These are phyloP conservation scores for Dasysyrphus tricinctus DNA, from an alignment of 2,888 invertebrate species.

Conservation along the genomic window DNA sequence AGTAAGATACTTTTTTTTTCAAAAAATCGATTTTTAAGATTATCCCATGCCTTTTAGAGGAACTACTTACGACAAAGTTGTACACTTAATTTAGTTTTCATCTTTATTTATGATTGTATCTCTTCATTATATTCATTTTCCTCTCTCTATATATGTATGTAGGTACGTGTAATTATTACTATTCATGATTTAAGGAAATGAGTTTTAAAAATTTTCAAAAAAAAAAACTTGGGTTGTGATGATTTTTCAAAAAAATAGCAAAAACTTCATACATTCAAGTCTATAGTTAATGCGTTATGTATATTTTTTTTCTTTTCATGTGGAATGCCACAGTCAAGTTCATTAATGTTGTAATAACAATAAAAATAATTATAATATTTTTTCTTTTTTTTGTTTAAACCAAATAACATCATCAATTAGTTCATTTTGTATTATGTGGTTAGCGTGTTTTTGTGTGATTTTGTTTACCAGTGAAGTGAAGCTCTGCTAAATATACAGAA, in stretches of 20 bases:
- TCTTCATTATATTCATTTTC: constrained; percentile 29
- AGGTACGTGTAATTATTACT: too few relatives aligned
- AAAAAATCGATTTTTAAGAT: too few relatives aligned
- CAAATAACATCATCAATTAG: constrained; percentile 50
- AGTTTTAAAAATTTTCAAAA: neutral
- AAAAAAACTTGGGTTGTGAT: neutral
- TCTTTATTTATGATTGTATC: constrained; percentile 3
- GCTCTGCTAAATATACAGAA: constrained; percentile 34
- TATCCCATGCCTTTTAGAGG: too few relatives aligned
- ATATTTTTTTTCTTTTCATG: neutral
- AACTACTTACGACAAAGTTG: neutral
- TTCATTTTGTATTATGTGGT: neutral
- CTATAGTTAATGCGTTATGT: neutral
- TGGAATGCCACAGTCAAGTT: constrained; percentile 64
- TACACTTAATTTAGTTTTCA: neutral
- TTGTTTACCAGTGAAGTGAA: neutral
- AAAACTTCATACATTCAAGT: constrained; percentile 11
- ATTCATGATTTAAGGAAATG: too few relatives aligned
- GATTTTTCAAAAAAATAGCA: constrained; percentile 11
- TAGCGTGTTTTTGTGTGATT: constrained; percentile 36
- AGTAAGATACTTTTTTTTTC: too few relatives aligned
- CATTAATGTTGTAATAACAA: constrained; percentile 61
- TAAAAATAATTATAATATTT: neutral
- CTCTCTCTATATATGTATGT: constrained; percentile 10
- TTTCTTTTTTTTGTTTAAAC: constrained; percentile 1